These are phyloP conservation scores for Bubo scandiacus DNA, from an alignment of 2,113 vertebrate genomes.

Conservation along the genomic window DNA sequence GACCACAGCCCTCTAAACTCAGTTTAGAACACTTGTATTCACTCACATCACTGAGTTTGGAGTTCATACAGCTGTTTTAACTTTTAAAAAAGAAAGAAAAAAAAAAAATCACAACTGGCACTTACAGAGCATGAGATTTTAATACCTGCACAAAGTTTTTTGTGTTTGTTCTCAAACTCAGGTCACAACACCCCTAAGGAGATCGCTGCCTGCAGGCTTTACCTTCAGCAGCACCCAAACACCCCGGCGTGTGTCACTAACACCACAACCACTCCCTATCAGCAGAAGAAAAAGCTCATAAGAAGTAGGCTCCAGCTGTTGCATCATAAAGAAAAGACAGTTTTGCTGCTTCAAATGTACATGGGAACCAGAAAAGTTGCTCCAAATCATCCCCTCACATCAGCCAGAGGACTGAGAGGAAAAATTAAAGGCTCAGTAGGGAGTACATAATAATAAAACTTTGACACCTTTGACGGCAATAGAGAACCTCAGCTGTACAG, in stretches of 20 bases:
- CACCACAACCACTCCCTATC: neutral
- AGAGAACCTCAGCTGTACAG: neutral
- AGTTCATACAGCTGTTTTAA: neutral
- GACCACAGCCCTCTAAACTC: neutral
- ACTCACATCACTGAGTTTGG: neutral
- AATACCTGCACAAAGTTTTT: neutral
- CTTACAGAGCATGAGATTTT: neutral
- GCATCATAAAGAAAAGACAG: neutral
- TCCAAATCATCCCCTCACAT: neutral
- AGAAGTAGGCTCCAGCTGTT: neutral
- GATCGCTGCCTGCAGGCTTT: neutral
- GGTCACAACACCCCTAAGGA: neutral
- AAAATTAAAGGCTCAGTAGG: neutral
- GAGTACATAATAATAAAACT: neutral
- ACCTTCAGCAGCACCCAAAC: neutral
- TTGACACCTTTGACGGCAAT: neutral
- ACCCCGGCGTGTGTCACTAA: neutral
- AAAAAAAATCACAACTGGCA: neutral
- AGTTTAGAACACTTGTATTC: neutral
- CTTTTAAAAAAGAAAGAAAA: neutral
- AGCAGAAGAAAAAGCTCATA: neutral
- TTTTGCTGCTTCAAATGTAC: neutral
- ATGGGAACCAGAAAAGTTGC: neutral
- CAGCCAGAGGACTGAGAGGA: neutral
- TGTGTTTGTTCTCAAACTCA: neutral